Evolutionary conservation across 2,888 invertebrate species (phyloP).

Genomic region (Drosophila rubida): DNA sequence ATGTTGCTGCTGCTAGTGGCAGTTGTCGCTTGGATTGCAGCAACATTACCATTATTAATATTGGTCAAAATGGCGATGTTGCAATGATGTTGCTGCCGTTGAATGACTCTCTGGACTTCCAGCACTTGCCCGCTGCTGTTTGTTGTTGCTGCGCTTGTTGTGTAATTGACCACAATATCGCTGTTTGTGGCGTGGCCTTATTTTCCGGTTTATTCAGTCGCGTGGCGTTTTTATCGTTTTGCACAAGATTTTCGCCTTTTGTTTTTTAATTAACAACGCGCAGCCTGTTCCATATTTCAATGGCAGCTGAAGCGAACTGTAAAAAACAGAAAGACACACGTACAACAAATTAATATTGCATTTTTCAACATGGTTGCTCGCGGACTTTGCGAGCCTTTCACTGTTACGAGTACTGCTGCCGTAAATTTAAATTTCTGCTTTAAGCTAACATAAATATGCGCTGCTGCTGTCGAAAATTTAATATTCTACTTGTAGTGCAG

Average conservation of each 20-base stretch:
- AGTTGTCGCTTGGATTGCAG: constrained; percentile 81
- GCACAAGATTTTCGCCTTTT: constrained; percentile 29
- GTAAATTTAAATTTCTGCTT: neutral
- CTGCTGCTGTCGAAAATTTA: constrained; percentile 12
- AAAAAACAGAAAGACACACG: constrained; percentile 35
- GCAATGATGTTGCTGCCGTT: constrained; percentile 48
- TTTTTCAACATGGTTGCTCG: neutral
- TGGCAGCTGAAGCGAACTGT: constrained; percentile 51
- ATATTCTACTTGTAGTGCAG: constrained; percentile 28
- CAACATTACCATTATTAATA: constrained; percentile 84
- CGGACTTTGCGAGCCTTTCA: neutral
- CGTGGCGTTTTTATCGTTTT: constrained; percentile 4
- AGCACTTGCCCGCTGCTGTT: constrained; percentile 7
- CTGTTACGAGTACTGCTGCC: neutral
- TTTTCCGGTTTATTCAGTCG: constrained; percentile 27
- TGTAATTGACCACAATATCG: constrained; percentile 65
- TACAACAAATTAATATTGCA: constrained; percentile 15
- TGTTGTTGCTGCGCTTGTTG: constrained; percentile 28
- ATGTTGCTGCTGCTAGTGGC: constrained; percentile 57
- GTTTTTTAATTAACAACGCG: constrained; percentile 30
- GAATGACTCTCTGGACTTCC: constrained; percentile 37
- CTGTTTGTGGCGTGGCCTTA: constrained; percentile 63
- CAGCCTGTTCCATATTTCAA: constrained; percentile 16
- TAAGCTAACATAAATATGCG: neutral
- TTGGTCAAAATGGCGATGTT: constrained; percentile 70